Conservation (phyloP, 2,797 vertebrate genomes). For the Myotis planiceps region DNA sequence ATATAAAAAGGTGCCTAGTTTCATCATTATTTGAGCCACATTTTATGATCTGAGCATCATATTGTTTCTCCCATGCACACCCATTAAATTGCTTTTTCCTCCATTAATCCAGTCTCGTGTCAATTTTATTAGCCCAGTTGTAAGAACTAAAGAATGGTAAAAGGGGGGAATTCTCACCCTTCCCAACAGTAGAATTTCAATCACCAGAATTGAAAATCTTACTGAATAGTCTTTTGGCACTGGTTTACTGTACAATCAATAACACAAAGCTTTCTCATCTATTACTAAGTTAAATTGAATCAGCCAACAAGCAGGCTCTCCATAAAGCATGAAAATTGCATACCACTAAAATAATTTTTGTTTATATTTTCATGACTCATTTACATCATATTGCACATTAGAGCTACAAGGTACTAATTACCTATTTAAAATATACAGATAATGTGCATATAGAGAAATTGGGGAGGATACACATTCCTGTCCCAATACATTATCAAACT, state of each 20-base stretch:
- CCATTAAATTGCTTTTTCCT: not conserved
- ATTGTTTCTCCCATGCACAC: not conserved
- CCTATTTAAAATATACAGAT: not conserved
- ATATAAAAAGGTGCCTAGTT: not conserved
- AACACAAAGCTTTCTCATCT: not conserved
- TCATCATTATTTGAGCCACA: not conserved
- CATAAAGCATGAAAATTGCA: not conserved
- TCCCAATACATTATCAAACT: not conserved
- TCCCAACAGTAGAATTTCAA: not conserved
- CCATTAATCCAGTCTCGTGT: not conserved
- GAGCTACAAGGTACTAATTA: not conserved
- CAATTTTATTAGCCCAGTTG: not conserved
- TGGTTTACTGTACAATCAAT: not conserved
- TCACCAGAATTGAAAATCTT: not conserved
- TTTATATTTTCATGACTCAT: not conserved
- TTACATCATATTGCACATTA: not conserved
- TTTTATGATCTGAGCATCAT: not conserved
- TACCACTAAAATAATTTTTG: not conserved
- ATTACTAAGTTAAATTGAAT: not conserved
- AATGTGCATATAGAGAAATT: not conserved
- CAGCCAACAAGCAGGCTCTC: not conserved
- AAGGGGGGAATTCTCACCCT: not conserved
- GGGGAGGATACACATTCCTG: not conserved
- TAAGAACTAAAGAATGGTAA: not conserved
- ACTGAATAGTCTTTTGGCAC: not conserved